phyloP scores from a whole-genome alignment of 1,140 invertebrate genomes.

The Drosophila suzukii region DNA sequence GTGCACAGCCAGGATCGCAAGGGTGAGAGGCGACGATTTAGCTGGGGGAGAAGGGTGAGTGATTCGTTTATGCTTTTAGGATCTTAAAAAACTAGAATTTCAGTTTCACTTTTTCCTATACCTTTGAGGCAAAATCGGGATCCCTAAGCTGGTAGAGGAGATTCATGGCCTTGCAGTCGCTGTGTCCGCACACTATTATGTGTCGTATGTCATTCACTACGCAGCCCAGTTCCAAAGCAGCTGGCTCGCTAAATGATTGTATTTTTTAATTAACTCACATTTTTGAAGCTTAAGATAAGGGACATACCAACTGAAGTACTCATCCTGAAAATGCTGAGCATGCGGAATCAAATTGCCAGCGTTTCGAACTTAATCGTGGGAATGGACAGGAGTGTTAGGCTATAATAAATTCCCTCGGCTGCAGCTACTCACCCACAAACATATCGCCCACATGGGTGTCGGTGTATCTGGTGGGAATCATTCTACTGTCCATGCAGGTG shows the following conservation, averaged over 20 bases:
- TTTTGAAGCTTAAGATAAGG: too few species aligned
- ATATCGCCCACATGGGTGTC: slow-evolving; percentile 98
- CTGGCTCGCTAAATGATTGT: slow-evolving; percentile 88
- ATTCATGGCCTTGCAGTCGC: slow-evolving; percentile 99
- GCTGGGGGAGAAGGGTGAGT: slow-evolving; percentile 82
- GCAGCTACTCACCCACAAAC: slow-evolving; percentile 92
- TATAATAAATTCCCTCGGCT: neutral
- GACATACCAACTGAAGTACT: slow-evolving; percentile 90
- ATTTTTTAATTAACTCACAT: too few species aligned
- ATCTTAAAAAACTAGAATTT: neutral
- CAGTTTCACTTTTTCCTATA: slow-evolving; percentile 58
- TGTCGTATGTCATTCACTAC: slow-evolving; percentile 96
- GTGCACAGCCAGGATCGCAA: slow-evolving; percentile 95
- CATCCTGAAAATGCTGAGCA: slow-evolving; percentile 93
- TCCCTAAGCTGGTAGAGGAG: slow-evolving; percentile 93
- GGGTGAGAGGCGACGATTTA: slow-evolving; percentile 93
- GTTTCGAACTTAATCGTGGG: slow-evolving; percentile 91
- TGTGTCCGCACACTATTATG: slow-evolving; percentile 98
- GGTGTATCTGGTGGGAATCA: slow-evolving; percentile 97
- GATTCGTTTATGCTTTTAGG: neutral
- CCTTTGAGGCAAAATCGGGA: slow-evolving; percentile 90
- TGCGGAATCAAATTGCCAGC: slow-evolving; percentile 97
- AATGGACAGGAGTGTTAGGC: slow-evolving; percentile 18
- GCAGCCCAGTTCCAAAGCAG: slow-evolving; percentile 96
- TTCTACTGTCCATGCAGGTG: slow-evolving; percentile 98